Base-by-base conservation (phyloP, 2,113 vertebrate species). In the Psittacara wagleri region DNA sequence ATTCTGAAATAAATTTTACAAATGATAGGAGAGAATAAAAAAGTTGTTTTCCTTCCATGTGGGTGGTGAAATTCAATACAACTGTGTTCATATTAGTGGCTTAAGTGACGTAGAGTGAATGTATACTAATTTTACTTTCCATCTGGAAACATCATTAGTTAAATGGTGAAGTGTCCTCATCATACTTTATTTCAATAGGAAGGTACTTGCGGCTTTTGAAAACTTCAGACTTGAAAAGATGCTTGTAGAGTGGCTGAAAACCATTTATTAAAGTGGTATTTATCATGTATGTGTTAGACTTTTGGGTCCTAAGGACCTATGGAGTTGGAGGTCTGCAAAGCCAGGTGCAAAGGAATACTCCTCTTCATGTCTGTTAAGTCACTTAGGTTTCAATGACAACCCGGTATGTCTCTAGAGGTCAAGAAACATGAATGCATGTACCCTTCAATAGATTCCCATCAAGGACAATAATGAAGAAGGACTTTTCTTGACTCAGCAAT, bases 361-460 rank as follows among this genome's bases (percentile, higher is more conserved):
- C 37, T 43, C 66, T 17, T n/a, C 7, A 2, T 1, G 24, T 52
- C 44, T 73, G n/a, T 28, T 15, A 33, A 4, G 17, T 12, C 55
- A 2, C 33, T 51, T 44, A 0, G 1, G 2, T 14, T 51, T 15
- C 29, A 39, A 37, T 59, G 54, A 27, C 41, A 43, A 18, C 18
- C 46, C 11, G 8, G 11, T 31, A 5, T 31, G n/a, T 54, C 61
- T 52, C 44, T 31, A 48, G 44, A 78, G 59, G 6, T 43, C 46
- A n/a, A 29, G 74, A 62, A 74, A 20, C 5, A 7, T 1, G 20
- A 39, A n/a, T 2, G 2, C 1, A 0, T 28, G 27, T 37, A 41
- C 14, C 11, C 28, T 63, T n/a, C 17, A 3, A 6, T 15, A 29
- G 24, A 11, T 70, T 85, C 27, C 24, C 6, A 18, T 55, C 52